phyloP scores from a whole-genome alignment of 2,797 vertebrate species.

The Anableps anableps region DNA sequence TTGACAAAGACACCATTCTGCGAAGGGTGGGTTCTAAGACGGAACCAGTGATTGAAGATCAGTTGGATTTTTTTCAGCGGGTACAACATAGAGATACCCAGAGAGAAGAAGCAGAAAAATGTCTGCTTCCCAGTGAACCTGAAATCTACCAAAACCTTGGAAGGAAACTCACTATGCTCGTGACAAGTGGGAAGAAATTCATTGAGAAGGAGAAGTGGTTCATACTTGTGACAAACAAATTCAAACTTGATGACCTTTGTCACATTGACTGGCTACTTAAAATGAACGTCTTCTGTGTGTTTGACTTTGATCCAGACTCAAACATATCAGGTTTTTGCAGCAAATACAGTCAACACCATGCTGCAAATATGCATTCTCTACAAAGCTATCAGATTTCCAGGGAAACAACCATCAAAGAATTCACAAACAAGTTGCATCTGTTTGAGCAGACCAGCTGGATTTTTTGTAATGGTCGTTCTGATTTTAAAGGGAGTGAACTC shows the following conservation, averaged over 20 bases:
- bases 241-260: constrained; percentile 71
- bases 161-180: constrained; percentile 80
- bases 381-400: constrained; percentile 76
- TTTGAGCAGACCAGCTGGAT: constrained; percentile 89
- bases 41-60: constrained; percentile 71
- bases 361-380: constrained; percentile 79
- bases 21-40: constrained; percentile 83
- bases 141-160: constrained; percentile 74
- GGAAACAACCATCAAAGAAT: constrained; percentile 62
- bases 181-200: constrained; percentile 83
- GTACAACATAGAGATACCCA: constrained; percentile 73
- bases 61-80: constrained; percentile 71
- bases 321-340: constrained; percentile 81
- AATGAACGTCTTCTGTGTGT: constrained; percentile 86
- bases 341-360: constrained; percentile 78
- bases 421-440: constrained; percentile 71
- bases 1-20: constrained; percentile 69
- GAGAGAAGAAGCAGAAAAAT: constrained; percentile 81
- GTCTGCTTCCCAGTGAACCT: constrained; percentile 27
- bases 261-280: constrained; percentile 80
- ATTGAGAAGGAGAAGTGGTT: constrained; percentile 84
- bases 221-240: constrained; percentile 85
- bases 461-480: constrained; percentile 85
- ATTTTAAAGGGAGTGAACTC: constrained; percentile 80
- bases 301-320: constrained; percentile 87